Conservation (phyloP, 2,888 invertebrate species). For the Andrena marginata region DNA sequence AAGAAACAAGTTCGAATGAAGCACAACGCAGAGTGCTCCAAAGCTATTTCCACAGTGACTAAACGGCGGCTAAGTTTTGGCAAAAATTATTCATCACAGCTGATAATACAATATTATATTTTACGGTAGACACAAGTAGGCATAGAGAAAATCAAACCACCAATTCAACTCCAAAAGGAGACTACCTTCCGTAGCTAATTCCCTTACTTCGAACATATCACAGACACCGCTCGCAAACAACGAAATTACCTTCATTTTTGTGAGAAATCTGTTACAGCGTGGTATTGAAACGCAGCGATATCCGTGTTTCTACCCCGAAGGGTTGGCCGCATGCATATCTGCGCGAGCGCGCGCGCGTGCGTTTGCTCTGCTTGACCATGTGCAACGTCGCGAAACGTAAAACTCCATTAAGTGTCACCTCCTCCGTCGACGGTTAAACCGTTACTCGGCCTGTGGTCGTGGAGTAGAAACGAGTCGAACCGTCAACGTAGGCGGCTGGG, state of each 20-base stretch:
- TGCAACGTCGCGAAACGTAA: conserved; percentile 73
- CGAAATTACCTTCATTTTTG: neutral
- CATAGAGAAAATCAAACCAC: too few relatives aligned
- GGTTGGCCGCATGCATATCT: neutral
- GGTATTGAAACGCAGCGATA: neutral
- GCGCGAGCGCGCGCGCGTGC: conserved; percentile 6
- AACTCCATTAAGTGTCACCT: conserved; percentile 74
- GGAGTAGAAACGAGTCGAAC: conserved; percentile 63
- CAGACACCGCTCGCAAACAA: neutral
- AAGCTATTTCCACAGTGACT: too few relatives aligned
- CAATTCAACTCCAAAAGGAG: too few relatives aligned
- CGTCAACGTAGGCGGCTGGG: conserved; percentile 52
- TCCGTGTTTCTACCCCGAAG: neutral
- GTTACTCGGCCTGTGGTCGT: conserved; percentile 66
- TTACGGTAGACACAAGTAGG: too few relatives aligned
- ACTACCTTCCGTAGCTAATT: too few relatives aligned
- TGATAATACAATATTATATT: too few relatives aligned
- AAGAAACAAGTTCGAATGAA: too few relatives aligned
- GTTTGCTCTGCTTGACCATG: conserved; percentile 60
- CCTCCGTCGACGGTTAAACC: conserved; percentile 71
- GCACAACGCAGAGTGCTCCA: too few relatives aligned
- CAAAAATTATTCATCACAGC: too few relatives aligned
- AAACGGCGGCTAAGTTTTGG: too few relatives aligned
- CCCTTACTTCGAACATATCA: neutral
- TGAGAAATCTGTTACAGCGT: neutral